Conservation (phyloP, 2,888 invertebrate species). For the Limnephilus auricula region DNA sequence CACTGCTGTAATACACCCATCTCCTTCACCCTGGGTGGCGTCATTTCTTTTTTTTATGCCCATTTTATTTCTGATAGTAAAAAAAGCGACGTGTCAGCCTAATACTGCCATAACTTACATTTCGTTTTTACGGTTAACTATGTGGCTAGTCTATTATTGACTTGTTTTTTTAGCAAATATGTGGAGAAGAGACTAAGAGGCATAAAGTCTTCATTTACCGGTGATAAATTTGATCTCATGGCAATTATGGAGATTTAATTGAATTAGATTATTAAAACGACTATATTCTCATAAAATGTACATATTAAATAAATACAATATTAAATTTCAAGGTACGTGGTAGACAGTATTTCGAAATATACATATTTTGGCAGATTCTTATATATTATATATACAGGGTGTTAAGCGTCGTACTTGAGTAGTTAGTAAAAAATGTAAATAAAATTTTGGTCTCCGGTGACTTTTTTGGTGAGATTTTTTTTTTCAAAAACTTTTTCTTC, state of each 20-base stretch:
- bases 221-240: slow-evolving; percentile 63
- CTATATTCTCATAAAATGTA: not conserved
- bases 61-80: slow-evolving; percentile 63
- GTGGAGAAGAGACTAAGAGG: slow-evolving; percentile 15
- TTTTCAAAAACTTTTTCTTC: too few species aligned
- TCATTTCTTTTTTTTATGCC: slow-evolving; percentile 47
- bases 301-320: not conserved
- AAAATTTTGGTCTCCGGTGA: too few species aligned
- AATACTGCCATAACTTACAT: slow-evolving; percentile 62
- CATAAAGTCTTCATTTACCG: slow-evolving; percentile 55
- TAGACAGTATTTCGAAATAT: too few species aligned
- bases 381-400: too few species aligned
- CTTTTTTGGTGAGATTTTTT: too few species aligned
- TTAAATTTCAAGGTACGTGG: not conserved
- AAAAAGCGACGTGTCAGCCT: slow-evolving; percentile 63
- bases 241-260: slow-evolving; percentile 63
- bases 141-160: slow-evolving; percentile 61
- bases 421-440: too few species aligned
- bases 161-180: slow-evolving; percentile 55
- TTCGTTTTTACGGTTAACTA: slow-evolving; percentile 57
- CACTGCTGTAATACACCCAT: not conserved
- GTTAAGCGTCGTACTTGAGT: too few species aligned
- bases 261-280: not conserved
- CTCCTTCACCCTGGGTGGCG: slow-evolving; percentile 18
- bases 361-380: too few species aligned